Evolutionary conservation across 2,113 vertebrate species (phyloP).

Genomic region (Nibea coibor): DNA sequence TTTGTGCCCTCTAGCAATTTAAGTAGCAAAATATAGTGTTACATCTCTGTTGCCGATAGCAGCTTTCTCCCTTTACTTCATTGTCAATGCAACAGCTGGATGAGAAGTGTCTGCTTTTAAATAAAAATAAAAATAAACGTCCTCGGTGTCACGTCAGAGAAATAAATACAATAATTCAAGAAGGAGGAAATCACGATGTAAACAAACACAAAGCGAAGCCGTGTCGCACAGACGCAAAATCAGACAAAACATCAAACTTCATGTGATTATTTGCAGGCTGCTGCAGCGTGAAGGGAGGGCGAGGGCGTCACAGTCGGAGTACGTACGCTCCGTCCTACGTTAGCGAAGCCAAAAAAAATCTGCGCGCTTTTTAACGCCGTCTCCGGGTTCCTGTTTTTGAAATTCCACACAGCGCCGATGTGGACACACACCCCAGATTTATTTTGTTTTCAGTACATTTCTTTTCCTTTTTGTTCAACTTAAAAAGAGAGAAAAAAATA

Average conservation of each 20-base stretch:
- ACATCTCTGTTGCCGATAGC: slow-evolving; percentile 72
- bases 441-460: slow-evolving; percentile 78
- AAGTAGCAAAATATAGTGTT: slow-evolving; percentile 92
- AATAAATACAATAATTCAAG: slow-evolving; percentile 62
- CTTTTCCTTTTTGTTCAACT: slow-evolving; percentile 49
- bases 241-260: slow-evolving; percentile 50
- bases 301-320: slow-evolving; percentile 2
- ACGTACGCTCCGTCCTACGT: slow-evolving; percentile 32
- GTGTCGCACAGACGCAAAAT: slow-evolving; percentile 71
- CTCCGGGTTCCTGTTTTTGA: background rate
- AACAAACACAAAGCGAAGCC: slow-evolving; percentile 80
- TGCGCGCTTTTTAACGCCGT: slow-evolving; percentile 9
- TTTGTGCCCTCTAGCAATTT: slow-evolving; percentile 89
- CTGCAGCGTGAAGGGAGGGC: slow-evolving; percentile 59
- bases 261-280: slow-evolving; percentile 29
- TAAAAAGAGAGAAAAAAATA: slow-evolving; percentile 23
- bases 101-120: slow-evolving; percentile 66
- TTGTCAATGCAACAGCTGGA: slow-evolving; percentile 79
- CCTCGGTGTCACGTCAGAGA: slow-evolving; percentile 29
- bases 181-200: slow-evolving; percentile 66
- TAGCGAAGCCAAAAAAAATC: slow-evolving; percentile 45
- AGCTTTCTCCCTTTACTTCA: slow-evolving; percentile 82
- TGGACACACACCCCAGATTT: slow-evolving; percentile 81
- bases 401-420: slow-evolving; percentile 52
- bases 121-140: slow-evolving; percentile 36